Percentiles rank a stretch among this genome's conserved stretches.
Conservation (phyloP, 2,888 invertebrate species). For the Rhamphomyia laevipes region DNA sequence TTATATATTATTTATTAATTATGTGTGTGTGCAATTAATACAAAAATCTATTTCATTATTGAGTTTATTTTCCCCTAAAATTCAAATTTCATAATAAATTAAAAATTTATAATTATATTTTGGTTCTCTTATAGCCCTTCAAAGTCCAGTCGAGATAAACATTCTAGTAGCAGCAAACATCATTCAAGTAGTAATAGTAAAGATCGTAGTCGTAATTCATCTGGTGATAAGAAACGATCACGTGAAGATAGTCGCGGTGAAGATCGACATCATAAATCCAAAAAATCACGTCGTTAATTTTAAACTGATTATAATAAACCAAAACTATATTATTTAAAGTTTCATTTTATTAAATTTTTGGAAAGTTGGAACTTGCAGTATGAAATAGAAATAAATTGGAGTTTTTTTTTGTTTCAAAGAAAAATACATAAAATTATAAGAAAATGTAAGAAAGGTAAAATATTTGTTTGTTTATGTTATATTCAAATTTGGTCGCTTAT, state of each 20-base stretch:
- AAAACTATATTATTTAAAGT: too few relatives aligned
- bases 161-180: conserved; percentile 22
- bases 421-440: too few relatives aligned
- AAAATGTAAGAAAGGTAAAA: too few relatives aligned
- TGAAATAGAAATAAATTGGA: too few relatives aligned
- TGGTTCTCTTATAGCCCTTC: conserved; percentile 21
- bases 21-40: neutral
- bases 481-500: too few relatives aligned
- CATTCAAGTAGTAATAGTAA: conserved; percentile 15
- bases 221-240: conserved; percentile 54
- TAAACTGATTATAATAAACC: too few relatives aligned
- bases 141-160: conserved; percentile 33
- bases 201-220: conserved; percentile 28
- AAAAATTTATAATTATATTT: neutral
- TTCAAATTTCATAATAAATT: neutral
- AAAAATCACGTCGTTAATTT: conserved; percentile 48
- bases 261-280: conserved; percentile 48
- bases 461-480: too few relatives aligned
- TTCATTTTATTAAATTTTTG: too few relatives aligned
- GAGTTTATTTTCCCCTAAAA: neutral
- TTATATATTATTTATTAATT: neutral
- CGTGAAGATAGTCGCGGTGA: conserved; percentile 62
- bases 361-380: too few relatives aligned
- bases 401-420: too few relatives aligned
- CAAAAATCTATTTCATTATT: neutral